Evolutionary conservation across 2,113 vertebrate genomes (phyloP).

Genomic region (Plectropomus leopardus): DNA sequence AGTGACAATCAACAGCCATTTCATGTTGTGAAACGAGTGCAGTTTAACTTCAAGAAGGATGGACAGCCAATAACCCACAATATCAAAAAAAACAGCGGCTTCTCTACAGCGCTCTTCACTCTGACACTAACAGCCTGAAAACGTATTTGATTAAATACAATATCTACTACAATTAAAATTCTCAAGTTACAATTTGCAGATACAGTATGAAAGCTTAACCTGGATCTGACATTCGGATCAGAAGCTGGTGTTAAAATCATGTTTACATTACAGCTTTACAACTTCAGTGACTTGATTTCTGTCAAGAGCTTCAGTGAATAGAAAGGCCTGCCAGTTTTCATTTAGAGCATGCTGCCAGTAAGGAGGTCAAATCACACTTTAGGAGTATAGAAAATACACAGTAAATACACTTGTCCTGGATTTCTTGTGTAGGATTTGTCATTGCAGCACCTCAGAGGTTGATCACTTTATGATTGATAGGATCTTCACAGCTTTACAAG

Average conservation of each 20-base stretch:
- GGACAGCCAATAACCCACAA: constrained; percentile 3
- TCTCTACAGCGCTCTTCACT: constrained; percentile 5
- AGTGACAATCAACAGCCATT: constrained; percentile 27
- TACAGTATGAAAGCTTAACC: constrained; percentile 12
- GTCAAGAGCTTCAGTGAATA: constrained; percentile 38
- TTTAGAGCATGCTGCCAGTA: constrained; percentile 53
- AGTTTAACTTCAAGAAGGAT: constrained; percentile 4
- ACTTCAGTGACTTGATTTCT: constrained; percentile 26
- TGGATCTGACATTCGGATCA: constrained; percentile 45
- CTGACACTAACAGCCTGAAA: constrained; percentile 8
- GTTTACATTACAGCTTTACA: constrained; percentile 34
- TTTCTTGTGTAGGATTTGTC: constrained; percentile 18
- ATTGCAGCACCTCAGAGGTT: constrained; percentile 44
- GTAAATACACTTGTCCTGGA: constrained; percentile 34
- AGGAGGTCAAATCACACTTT: constrained; percentile 45
- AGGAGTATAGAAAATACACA: constrained; percentile 48
- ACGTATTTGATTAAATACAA: constrained; percentile 19
- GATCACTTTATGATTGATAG: constrained; percentile 9
- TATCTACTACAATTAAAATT: neutral
- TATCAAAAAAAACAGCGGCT: constrained; percentile 1
- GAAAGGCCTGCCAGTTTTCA: constrained; percentile 39
- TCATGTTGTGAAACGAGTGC: constrained; percentile 14
- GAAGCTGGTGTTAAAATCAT: constrained; percentile 77
- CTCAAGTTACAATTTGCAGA: constrained; percentile 38
- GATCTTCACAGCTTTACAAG: constrained; percentile 49